Evolutionary conservation across 1,140 invertebrate genomes (phyloP), one percentile per base, ranked within the genome.

Genomic region (Thaumatotibia leucotreta): DNA sequence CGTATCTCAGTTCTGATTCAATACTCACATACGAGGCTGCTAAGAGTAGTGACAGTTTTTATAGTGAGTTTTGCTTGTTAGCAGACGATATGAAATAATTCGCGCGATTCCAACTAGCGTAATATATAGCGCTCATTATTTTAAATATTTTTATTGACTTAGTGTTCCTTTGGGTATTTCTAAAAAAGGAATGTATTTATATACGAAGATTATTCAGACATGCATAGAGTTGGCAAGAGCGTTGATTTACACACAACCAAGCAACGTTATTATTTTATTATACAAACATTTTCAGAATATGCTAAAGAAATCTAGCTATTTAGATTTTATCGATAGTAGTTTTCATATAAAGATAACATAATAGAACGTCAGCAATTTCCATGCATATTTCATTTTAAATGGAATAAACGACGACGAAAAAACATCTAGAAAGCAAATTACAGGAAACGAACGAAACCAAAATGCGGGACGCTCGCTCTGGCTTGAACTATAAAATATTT

Each of bases 401-500:
- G 61, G 65, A 75, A 75, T 73, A 75, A 73, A 67, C 63, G 61
- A 70, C 58, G 29, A 23, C 50, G 58, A 72, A 76, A 70, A 73
- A 70, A 68, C 50, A 67, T 65, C 65, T n/a, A 75, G 71, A 72
- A 77, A 75, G 71, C 73, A 77, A 82, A 83, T 80, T 80, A 78
- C 68, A 76, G 77, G 72, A 80, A 80, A 72, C 68, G 70, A 79
- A 77, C 76, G 66, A 75, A 75, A 71, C 72, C 73, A 78, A 77
- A 79, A 71, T 75, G 69, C 73, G 68, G 74, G 67, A 72, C 68
- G 69, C 69, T 72, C 52, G 68, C 66, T 73, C 72, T 62, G 64
- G 76, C 73, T 78, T 73, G 72, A 82, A 81, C 76, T 81, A 76
- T 80, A 78, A 81, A 81, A 84, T 82, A 84, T 82, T 84, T 80